Evolutionary conservation across 35 echinoderm and acorn worm genomes (phyloP), one percentile per base, ranked within the genome.

Genomic region (Anneissia japonica): DNA sequence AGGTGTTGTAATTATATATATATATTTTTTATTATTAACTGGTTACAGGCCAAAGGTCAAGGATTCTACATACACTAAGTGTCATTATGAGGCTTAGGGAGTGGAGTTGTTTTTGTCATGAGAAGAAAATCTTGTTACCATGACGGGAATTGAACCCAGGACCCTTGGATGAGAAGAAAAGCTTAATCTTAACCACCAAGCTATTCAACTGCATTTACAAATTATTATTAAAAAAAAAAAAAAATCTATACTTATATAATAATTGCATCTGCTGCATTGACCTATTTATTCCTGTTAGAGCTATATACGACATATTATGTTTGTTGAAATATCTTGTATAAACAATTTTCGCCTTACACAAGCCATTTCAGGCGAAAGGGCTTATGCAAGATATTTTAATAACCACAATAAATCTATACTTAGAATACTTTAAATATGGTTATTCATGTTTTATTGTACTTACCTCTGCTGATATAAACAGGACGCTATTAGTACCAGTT

Each of bases 401-500:
- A 79, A 79, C 0, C 35, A 19, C 23, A 30, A 34, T n/a, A 26
- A 23, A 19, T 4, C 23, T 33, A 10, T 38, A 33, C 26, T 4
- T 32, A 30, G 23, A 35, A 34, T 9, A 30, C 11, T 32, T 9
- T 30, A 32, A n/a, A 36, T 1, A 35, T 23, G 21, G 30, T 6
- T 31, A 30, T 21, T 31, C 1, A 23, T 31, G 37, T 32, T n/a
- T 31, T 80, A 84, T 34, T 21, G 36, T 37, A 88, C 80, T 72
- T 73, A 97, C 95, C 34, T 88, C 87, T 9, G 95, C 86, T 89
- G 84, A 90, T 34, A 99, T 99, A 51, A 99, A 99, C 37, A 94
- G 64, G 7, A 99, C 86, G 90, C 94, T 99, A 77, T 94, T 93
- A 23, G 92, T 89, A 34, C 92, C 80, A 73, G 80, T 99, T 29